These are phyloP conservation scores for Acanthis flammea DNA, from an alignment of 2,797 vertebrate species.

Conservation along the genomic window DNA sequence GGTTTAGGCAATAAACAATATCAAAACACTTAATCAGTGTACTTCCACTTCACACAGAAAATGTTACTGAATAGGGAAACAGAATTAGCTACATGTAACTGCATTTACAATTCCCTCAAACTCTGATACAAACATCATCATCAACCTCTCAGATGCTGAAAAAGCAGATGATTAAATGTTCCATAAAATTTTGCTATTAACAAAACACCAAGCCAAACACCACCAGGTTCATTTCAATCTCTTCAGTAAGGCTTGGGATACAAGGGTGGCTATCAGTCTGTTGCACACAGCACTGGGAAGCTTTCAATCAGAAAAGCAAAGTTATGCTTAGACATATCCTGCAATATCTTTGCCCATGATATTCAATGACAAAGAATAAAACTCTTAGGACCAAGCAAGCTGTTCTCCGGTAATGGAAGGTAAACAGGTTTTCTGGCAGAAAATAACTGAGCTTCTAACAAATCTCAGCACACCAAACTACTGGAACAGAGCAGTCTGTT, in stretches of 20 bases:
- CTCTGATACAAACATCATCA: background rate
- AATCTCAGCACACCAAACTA: background rate
- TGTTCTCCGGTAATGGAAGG: background rate
- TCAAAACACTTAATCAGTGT: background rate
- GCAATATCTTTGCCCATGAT: background rate
- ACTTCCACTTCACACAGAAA: background rate
- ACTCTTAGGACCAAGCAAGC: background rate
- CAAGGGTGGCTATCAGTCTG: background rate
- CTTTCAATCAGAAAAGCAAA: background rate
- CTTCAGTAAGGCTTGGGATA: background rate
- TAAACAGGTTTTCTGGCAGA: background rate
- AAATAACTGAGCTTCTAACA: background rate
- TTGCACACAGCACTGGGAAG: rapidly evolving
- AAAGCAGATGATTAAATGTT: background rate
- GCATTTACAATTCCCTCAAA: background rate
- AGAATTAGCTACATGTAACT: background rate
- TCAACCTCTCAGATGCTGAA: background rate
- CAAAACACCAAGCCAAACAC: background rate
- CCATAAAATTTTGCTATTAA: background rate
- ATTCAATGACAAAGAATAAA: background rate
- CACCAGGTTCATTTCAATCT: background rate
- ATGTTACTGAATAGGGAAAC: background rate
- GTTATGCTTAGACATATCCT: rapidly evolving
- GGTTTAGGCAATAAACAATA: background rate
- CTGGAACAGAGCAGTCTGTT: background rate